Percentiles rank a stretch among this genome's conserved stretches.
Evolutionary conservation across 2,888 invertebrate genomes (phyloP).

Genomic region (Cryptops parisi): DNA sequence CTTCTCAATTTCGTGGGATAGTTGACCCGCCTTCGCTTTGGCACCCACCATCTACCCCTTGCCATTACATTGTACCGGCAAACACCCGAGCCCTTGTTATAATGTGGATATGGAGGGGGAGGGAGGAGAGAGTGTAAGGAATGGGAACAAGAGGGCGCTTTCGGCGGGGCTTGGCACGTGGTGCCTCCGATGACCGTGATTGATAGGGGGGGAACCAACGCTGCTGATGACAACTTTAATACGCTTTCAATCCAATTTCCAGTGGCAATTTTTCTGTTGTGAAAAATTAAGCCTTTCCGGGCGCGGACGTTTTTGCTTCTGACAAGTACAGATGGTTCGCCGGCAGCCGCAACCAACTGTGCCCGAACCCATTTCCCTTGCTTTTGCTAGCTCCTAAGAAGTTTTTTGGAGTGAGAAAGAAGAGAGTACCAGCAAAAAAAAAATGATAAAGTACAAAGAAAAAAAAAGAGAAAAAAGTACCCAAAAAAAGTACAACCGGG

Average conservation of each 20-base stretch:
- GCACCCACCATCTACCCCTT: no score
- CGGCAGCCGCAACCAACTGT: conserved; percentile 1
- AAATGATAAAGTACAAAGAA: neutral
- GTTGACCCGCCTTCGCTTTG: no score
- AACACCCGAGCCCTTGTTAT: no score
- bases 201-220: conserved; percentile 7
- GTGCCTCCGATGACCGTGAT: conserved; percentile 4
- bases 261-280: conserved; percentile 14
- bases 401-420: neutral
- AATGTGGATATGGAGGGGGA: no score
- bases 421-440: neutral
- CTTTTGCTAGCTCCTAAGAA: no score
- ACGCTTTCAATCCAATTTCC: conserved; percentile 16
- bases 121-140: neutral
- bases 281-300: conserved; percentile 15
- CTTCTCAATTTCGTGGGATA: no score
- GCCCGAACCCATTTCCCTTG: conserved; percentile 9
- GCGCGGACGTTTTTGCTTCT: conserved; percentile 8
- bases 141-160: neutral
- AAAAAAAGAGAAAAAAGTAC: neutral
- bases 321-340: conserved; percentile 13
- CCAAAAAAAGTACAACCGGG: no score
- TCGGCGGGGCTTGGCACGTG: neutral
- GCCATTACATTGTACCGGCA: no score
- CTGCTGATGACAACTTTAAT: conserved; percentile 15